A percentile compares a stretch with the other conserved stretches of the same genome.
Conservation (phyloP, 2,113 vertebrate species). For the Lophotis ruficrista region DNA sequence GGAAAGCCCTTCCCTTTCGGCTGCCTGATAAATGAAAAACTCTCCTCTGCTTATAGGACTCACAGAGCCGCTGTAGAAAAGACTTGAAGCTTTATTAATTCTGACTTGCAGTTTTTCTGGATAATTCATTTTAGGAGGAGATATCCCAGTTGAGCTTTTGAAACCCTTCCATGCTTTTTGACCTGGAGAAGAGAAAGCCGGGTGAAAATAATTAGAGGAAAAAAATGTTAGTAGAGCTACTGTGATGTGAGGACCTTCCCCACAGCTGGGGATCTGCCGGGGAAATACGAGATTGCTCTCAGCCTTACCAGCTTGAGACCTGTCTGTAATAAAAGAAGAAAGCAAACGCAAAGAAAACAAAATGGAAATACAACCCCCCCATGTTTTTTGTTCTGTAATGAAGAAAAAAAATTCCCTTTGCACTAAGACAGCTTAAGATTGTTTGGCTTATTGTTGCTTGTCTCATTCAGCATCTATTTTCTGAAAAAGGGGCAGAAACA, state of each 20-base stretch:
- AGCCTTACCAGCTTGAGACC: neutral
- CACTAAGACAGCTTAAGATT: neutral
- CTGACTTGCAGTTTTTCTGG: neutral
- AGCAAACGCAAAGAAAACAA: neutral
- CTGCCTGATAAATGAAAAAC: constrained; percentile 9
- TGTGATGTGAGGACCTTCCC: neutral
- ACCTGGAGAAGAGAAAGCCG: neutral
- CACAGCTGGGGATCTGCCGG: neutral
- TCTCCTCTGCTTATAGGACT: neutral
- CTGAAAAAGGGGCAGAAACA: neutral
- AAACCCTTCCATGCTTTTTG: neutral
- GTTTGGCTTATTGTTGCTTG: neutral
- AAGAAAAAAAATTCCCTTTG: neutral
- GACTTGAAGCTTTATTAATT: neutral
- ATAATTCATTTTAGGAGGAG: neutral
- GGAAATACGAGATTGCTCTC: neutral
- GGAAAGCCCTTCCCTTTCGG: constrained; percentile 22
- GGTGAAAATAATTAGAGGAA: neutral
- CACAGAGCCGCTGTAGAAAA: neutral
- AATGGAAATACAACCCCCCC: neutral
- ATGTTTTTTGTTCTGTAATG: neutral
- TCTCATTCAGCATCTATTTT: neutral
- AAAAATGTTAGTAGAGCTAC: neutral
- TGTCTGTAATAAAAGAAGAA: neutral
- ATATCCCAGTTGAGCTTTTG: neutral